Evolutionary conservation across 2,113 vertebrate species (phyloP), one percentile per base, ranked within the genome.

Genomic region (Triplophysa dalaica): DNA sequence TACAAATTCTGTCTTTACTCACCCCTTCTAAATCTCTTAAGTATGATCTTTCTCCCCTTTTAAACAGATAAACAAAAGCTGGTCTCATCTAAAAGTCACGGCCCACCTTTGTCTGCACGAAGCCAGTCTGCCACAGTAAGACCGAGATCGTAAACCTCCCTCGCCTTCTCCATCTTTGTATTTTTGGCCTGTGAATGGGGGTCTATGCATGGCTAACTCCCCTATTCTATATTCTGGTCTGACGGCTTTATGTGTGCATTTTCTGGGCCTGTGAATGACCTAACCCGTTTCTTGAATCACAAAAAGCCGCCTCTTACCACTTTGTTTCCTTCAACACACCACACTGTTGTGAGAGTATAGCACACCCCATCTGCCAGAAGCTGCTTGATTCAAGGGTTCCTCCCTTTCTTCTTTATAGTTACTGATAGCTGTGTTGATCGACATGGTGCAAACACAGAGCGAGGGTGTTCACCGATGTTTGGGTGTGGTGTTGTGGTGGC

Each of bases 101-200:
- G 90, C 8, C 85, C 86, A 6, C 87, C 90, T 17, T 86, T 93
- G 21, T 83, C 89, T 4, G 90, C 94, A 85, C 94, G 95, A 88
- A 95, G 82, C 87, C 95, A 94, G 87, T 91, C 94, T 19, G 81
- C 94, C 86, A 91, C 90, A 92, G 97, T 98, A 98, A 97, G 11
- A 78, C 70, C 26, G 68, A 75, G 82, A 43, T 85, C 82, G 62
- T 79, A 75, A 83, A 45, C 60, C 58, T 72, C 70, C 62, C 58
- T 74, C 21, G 14, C 21, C 38, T 74, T 16, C 62, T 17, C 61
- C 86, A 82, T 89, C 78, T 70, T 68, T 84, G 80, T 90, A 82
- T 84, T 38, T 45, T 78, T 85, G 80, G 61, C 80, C 70, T 89
- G 80, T 85, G 81, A 89, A 38, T 60, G 78, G 72, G 81, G 70